Evolutionary conservation across 2,797 vertebrate genomes (phyloP).

Genomic region (Cuniculus paca): DNA sequence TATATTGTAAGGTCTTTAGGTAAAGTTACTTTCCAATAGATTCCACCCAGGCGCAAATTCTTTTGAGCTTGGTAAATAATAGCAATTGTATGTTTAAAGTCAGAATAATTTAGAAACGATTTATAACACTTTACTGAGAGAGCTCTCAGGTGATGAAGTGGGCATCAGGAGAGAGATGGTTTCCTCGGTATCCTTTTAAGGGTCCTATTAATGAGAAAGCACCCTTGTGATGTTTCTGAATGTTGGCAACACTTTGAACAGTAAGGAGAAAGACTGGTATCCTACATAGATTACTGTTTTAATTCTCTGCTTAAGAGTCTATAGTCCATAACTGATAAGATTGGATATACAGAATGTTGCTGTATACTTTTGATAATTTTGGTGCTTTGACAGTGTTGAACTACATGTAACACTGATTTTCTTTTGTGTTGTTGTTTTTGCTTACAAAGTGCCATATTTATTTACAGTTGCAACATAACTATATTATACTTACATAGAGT

Average conservation of each 20-base stretch:
- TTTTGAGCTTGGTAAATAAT: neutral
- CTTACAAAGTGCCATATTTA: neutral
- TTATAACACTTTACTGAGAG: neutral
- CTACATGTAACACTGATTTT: neutral
- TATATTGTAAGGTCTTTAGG: neutral
- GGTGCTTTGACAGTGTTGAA: neutral
- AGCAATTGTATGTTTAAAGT: neutral
- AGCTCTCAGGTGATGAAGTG: neutral
- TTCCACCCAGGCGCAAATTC: neutral
- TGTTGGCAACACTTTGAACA: neutral
- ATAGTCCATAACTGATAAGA: neutral
- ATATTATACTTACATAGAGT: neutral
- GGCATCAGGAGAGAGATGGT: neutral
- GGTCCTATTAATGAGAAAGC: neutral
- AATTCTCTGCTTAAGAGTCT: neutral
- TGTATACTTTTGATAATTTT: neutral
- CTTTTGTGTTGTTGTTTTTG: neutral
- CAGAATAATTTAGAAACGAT: neutral
- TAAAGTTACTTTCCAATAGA: neutral
- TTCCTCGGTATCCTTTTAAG: neutral
- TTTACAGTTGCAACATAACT: neutral
- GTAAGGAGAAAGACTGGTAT: neutral
- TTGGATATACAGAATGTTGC: neutral
- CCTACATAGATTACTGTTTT: neutral
- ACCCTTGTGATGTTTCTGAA: neutral